These are phyloP conservation scores for Eupithecia subumbrata DNA, from an alignment of 2,888 invertebrate species.

Conservation along the genomic window DNA sequence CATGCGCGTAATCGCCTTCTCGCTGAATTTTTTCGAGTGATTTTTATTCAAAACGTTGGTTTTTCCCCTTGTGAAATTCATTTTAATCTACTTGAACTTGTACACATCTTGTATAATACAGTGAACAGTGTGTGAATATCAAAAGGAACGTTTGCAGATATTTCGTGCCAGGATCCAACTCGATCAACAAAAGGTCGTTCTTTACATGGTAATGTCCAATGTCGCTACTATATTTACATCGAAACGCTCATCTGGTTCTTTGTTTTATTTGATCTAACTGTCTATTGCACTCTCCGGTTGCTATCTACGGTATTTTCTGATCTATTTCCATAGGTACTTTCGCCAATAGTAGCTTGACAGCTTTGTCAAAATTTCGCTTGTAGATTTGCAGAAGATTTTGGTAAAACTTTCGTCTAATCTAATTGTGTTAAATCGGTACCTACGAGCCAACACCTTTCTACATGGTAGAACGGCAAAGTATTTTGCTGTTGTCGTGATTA, in stretches of 20 bases:
- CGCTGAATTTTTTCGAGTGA: slow-evolving; percentile 73
- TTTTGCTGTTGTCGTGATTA: slow-evolving; percentile 7
- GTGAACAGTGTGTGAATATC: slow-evolving; percentile 55
- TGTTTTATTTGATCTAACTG: slow-evolving; percentile 48
- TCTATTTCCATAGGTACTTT: slow-evolving; percentile 38
- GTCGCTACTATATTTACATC: slow-evolving; percentile 59
- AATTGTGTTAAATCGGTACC: background rate
- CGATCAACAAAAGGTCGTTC: slow-evolving; percentile 75
- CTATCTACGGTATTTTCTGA: slow-evolving; percentile 24
- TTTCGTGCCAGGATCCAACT: slow-evolving; percentile 61
- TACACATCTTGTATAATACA: slow-evolving; percentile 35
- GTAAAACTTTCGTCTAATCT: slow-evolving; percentile 7
- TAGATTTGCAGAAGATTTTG: slow-evolving; percentile 13
- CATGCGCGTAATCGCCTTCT: slow-evolving; percentile 70
- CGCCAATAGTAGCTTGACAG: slow-evolving; percentile 31
- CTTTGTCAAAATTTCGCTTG: slow-evolving; percentile 21
- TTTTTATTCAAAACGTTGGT: slow-evolving; percentile 71
- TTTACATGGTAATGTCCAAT: slow-evolving; percentile 73
- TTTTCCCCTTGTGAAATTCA: slow-evolving; percentile 59
- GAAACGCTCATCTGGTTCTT: slow-evolving; percentile 61
- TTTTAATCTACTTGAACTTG: slow-evolving; percentile 52
- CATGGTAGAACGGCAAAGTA: background rate
- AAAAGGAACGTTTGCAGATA: slow-evolving; percentile 43
- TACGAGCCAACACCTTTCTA: slow-evolving; percentile 19
- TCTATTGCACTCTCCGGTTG: slow-evolving; percentile 19